Percentiles rank a stretch among this genome's conserved stretches.
These are phyloP conservation scores for Plebejus melissa DNA, from an alignment of 2,888 invertebrate species.

Conservation along the genomic window DNA sequence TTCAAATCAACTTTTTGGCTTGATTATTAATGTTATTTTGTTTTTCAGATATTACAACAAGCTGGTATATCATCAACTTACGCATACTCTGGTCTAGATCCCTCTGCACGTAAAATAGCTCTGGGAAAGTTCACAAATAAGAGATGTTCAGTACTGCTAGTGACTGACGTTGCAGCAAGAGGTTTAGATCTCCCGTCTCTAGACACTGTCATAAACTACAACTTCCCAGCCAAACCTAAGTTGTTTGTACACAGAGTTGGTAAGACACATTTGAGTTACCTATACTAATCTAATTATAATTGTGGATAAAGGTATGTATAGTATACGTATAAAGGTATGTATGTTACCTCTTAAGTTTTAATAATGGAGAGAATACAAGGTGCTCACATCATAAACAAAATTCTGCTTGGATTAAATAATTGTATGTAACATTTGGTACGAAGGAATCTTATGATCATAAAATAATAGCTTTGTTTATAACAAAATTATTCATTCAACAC, in stretches of 20 bases:
- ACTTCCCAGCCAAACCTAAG: slow-evolving; percentile 98
- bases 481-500: neutral
- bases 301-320: neutral
- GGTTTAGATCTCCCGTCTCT: slow-evolving; percentile 98
- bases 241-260: slow-evolving; percentile 99
- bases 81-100: slow-evolving; percentile 96
- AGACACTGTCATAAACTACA: slow-evolving; percentile 97
- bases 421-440: too few relatives aligned
- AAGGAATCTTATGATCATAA: too few relatives aligned
- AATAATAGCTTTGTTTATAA: too few relatives aligned
- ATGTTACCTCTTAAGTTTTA: too few relatives aligned
- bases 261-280: slow-evolving; percentile 59
- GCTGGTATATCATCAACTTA: slow-evolving; percentile 91
- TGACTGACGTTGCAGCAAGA: slow-evolving; percentile 98
- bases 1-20: too few relatives aligned
- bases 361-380: too few relatives aligned
- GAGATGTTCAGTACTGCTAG: slow-evolving; percentile 90
- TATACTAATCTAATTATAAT: neutral
- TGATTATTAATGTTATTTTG: neutral
- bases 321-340: neutral
- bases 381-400: too few relatives aligned
- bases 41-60: slow-evolving; percentile 82
- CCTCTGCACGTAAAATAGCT: slow-evolving; percentile 96
- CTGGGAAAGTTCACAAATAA: slow-evolving; percentile 92
- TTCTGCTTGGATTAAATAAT: too few relatives aligned